Evolutionary conservation across 2,113 vertebrate species (phyloP).

Genomic region (Neogobius melanostomus): DNA sequence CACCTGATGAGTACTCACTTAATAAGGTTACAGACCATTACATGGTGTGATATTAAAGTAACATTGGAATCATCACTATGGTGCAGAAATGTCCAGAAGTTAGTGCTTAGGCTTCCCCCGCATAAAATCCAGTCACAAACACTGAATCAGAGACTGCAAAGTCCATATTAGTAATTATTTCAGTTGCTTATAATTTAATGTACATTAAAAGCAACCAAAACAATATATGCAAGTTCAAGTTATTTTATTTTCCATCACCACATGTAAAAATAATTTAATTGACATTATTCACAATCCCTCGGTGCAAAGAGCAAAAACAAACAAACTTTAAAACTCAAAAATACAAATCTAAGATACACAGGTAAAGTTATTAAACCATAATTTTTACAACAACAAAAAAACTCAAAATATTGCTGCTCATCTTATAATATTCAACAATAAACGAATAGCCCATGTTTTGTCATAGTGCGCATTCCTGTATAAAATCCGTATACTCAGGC

Average conservation of each 20-base stretch:
- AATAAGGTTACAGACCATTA: conserved; percentile 54
- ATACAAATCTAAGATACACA: too few species aligned
- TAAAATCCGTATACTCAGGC: conserved; percentile 43
- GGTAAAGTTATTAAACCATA: too few species aligned
- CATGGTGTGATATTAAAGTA: conserved; percentile 51
- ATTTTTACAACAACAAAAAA: too few species aligned
- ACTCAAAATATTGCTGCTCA: too few species aligned
- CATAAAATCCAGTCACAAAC: neutral
- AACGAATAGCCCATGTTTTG: neutral
- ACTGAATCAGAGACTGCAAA: conserved; percentile 18
- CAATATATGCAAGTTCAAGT: too few species aligned
- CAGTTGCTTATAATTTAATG: too few species aligned
- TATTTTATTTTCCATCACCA: too few species aligned
- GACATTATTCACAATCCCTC: too few species aligned
- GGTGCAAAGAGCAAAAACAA: too few species aligned
- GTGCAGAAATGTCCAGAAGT: conserved; percentile 1
- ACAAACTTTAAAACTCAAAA: too few species aligned
- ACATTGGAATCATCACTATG: conserved; percentile 32
- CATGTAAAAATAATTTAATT: too few species aligned
- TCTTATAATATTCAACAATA: neutral
- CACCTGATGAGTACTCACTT: conserved; percentile 52
- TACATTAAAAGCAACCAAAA: too few species aligned
- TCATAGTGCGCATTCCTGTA: neutral
- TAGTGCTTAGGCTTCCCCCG: neutral
- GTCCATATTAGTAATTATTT: neutral